Base-by-base conservation (phyloP, 2,797 vertebrate genomes). In the Halcyon leucocephala region DNA sequence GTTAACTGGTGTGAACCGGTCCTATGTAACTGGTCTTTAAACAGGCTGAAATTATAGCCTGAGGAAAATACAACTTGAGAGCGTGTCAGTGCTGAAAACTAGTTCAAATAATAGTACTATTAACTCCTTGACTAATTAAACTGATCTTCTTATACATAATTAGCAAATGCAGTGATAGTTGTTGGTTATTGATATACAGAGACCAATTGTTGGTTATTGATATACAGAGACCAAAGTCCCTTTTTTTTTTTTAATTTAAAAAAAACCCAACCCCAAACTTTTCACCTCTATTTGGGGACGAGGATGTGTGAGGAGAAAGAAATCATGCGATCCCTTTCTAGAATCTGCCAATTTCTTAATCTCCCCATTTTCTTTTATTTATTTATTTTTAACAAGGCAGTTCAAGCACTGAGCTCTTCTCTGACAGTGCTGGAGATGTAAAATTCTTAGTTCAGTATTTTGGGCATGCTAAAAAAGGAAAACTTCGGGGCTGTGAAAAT, bases 61-160 rank as follows among this genome's bases (percentile, higher is more conserved):
- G 58, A 79, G 62, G 77, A 91, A 84, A 84, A 82, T n/a, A 83
- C 83, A 95, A 84, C 26, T 55, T 2, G 79, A 76, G 49, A 79
- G 58, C 7, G 16, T 89, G 24, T 60, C 85, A 82, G 14, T 88
- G 58, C 54, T 89, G 85, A 82, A 93, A 91, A 90, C 55, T 93
- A 84, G 85, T 94, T 90, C 88, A 95, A 90, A 93, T 90, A 73
- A 86, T 66, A 72, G 70, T 86, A 52, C 25, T 86, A 91, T 86
- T 93, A 96, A 60, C 80, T 64, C 44, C 89, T 94, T 89, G 77
- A 82, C 66, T 90, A 93, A 91, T 91, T 94, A 89, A 92, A 85
- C 70, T 95, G 89, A 88, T 96, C 78, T 90, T 65, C 72, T 93
- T 89, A 74, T 29, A 24, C 31, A 10, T 89, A 90, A 93, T 89